Base-by-base conservation (phyloP, 2,113 vertebrate genomes). In the Cranoglanis bouderius region DNA sequence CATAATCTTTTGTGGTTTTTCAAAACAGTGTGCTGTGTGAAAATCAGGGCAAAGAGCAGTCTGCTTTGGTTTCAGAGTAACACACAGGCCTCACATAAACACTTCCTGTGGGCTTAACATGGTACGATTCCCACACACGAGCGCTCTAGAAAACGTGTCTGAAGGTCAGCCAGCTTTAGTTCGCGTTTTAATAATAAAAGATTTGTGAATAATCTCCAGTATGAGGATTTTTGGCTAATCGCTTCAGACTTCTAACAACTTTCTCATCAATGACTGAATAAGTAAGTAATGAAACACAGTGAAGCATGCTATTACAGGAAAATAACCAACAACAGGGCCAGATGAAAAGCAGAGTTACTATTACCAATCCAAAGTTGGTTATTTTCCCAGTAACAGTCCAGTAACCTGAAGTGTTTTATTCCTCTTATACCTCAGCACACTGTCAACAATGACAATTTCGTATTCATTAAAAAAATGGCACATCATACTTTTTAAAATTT, bases 91-190 rank as follows among this genome's bases (percentile, higher is more conserved):
- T 55, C 43, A 61, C 61, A 53, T 61, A 82, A 38, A 67, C 61
- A 82, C 78, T 87, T 87, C 86, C 86, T 82, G 77, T 87, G 78
- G 86, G 59, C 46, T 87, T 10, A 13, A 55, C 61, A 70, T 61
- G 55, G 24, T n/a, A 43, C 10, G 4, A 16, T 87, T 87, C 86
- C 19, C 86, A 82, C 75, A 87, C 75, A 87, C 40, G 12, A 13
- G 29, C 2, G 75, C 86, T 26, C 57, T 57, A 40, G 51, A 70
- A 53, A 80, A n/a, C 32, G 6, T 12, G 21, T 2, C 10, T 61
- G 26, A 78, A 78, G 40, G 3, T 55, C 38, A 61, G 12, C 19
- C 35, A 13, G 43, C 75, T 49, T 74, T 24, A 40, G 35, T 40
- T 74, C 0, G 19, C 35, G 24, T 21, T 12, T 70, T 12, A 18